These are phyloP conservation scores for Petaurus breviceps DNA, from an alignment of 2,113 vertebrate genomes.

Conservation along the genomic window DNA sequence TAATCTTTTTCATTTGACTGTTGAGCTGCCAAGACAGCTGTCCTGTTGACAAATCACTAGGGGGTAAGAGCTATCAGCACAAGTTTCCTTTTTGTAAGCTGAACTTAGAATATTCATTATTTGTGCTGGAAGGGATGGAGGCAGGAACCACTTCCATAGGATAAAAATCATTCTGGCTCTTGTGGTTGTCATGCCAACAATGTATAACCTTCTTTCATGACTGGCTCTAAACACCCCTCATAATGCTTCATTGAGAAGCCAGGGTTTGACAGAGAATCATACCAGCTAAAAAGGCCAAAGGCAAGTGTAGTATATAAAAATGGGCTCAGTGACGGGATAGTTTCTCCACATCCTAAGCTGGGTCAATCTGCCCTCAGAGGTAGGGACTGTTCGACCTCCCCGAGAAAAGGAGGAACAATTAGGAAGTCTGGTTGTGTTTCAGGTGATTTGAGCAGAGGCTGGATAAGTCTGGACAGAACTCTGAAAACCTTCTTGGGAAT, in stretches of 20 bases:
- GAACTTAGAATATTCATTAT: conserved; percentile 2
- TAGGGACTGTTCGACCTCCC: background rate
- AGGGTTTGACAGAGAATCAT: background rate
- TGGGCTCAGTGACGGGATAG: background rate
- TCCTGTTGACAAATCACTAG: background rate
- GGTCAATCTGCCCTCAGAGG: background rate
- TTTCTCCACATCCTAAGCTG: background rate
- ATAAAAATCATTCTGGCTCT: background rate
- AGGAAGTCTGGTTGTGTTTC: background rate
- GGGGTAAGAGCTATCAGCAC: background rate
- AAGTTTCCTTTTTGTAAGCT: background rate
- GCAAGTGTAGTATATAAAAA: background rate
- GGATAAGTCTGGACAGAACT: background rate
- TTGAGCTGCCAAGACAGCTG: background rate
- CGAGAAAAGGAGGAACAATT: background rate
- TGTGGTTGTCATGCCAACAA: background rate
- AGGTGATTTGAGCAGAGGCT: background rate
- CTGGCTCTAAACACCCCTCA: background rate
- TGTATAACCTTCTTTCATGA: background rate
- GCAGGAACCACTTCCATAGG: background rate
- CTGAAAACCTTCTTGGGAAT: background rate
- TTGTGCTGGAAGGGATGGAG: background rate
- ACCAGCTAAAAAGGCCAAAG: background rate
- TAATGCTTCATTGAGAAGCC: conserved; percentile 10
- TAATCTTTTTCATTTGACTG: background rate